A percentile compares a stretch with the other conserved stretches of the same genome.
These are phyloP conservation scores for Tetraneura akinire DNA, from an alignment of 1,140 invertebrate species.

Conservation along the genomic window DNA sequence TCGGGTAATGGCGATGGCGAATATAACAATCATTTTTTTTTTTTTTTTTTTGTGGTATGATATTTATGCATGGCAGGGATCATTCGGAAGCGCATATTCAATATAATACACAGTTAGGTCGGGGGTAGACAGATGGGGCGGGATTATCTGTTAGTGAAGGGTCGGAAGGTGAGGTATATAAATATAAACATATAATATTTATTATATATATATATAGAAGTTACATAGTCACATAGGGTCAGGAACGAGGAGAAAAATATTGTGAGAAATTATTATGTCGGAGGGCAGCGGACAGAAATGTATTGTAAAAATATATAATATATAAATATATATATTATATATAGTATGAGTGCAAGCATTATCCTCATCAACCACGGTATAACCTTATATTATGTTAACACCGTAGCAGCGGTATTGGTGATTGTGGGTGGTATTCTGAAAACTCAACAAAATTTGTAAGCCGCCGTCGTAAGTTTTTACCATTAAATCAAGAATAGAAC, in stretches of 20 bases:
- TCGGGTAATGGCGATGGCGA: not conserved
- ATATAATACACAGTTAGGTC: not conserved
- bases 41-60: too few relatives aligned
- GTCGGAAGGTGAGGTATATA: constrained; percentile 1
- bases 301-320: too few relatives aligned
- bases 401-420: too few relatives aligned
- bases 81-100: not conserved
- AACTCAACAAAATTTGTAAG: too few relatives aligned
- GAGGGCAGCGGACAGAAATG: not conserved
- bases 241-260: not conserved
- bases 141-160: constrained; percentile 2
- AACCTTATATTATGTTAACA: too few relatives aligned
- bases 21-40: not conserved
- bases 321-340: not conserved
- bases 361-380: not conserved
- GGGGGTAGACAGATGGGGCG: not conserved
- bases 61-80: not conserved
- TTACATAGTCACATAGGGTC: too few relatives aligned
- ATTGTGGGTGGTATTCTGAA: too few relatives aligned
- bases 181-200: not conserved
- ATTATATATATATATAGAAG: not conserved
- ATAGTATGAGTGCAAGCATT: not conserved
- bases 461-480: too few relatives aligned
- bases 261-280: not conserved
- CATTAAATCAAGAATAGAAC: too few relatives aligned